phyloP scores from a whole-genome alignment of 2,113 vertebrate genomes.

The Leucosticte australis region DNA sequence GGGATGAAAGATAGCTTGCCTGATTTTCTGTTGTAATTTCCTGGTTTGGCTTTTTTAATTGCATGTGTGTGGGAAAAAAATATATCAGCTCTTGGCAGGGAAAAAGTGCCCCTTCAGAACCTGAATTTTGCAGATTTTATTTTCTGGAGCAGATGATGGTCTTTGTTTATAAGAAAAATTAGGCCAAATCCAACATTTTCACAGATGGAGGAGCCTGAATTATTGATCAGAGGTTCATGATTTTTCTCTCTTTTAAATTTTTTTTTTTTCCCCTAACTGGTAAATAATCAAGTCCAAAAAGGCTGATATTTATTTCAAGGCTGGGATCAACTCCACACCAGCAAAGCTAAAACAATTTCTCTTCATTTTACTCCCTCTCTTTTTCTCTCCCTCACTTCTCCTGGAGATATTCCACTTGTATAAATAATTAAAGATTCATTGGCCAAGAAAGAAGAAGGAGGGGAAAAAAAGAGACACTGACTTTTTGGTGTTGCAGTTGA shows the following conservation, averaged over 20 bases:
- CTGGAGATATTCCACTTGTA: conserved; percentile 28
- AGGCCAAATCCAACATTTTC: conserved; percentile 80
- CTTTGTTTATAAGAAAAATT: conserved; percentile 79
- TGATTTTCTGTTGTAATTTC: neutral
- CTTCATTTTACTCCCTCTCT: neutral
- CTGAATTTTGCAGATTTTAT: conserved; percentile 38
- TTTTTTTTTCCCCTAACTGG: neutral
- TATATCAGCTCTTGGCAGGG: neutral
- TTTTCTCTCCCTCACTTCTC: neutral
- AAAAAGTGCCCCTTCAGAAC: conserved; percentile 7
- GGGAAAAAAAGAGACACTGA: neutral
- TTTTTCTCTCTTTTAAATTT: conserved; percentile 10
- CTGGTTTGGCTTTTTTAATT: conserved; percentile 11
- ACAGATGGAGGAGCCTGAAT: conserved; percentile 81
- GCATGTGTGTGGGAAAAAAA: neutral
- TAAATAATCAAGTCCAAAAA: conserved; percentile 71
- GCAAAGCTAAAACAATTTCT: conserved; percentile 21
- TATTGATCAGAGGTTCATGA: conserved; percentile 78
- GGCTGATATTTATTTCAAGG: conserved; percentile 68
- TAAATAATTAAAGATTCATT: conserved; percentile 50
- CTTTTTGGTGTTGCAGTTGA: conserved; percentile 5
- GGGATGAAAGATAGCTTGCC: neutral
- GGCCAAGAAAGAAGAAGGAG: conserved; percentile 24
- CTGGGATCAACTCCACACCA: conserved; percentile 55
- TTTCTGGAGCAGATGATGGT: conserved; percentile 72